phyloP scores from a whole-genome alignment of 2,888 invertebrate genomes.

The Saturnia pavonia region DNA sequence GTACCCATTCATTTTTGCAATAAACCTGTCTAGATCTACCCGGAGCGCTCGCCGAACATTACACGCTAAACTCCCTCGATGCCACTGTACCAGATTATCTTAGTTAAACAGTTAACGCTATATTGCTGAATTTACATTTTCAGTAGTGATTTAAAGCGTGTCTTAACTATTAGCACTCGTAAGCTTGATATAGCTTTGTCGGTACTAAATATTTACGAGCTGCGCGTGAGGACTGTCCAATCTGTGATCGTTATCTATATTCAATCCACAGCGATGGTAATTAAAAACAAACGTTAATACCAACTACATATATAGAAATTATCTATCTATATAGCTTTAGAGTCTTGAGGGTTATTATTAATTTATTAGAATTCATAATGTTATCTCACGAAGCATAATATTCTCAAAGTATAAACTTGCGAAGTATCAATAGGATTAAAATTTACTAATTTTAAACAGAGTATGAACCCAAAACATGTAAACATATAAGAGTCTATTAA shows the following conservation, averaged over 20 bases:
- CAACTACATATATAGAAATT: background rate
- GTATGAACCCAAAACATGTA: background rate
- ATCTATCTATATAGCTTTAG: background rate
- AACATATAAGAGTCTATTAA: background rate
- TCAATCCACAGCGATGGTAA: background rate
- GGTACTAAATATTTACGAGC: slow-evolving; percentile 13
- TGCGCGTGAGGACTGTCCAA: slow-evolving; percentile 12
- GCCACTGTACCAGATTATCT: slow-evolving; percentile 55
- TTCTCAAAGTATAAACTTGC: background rate
- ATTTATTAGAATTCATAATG: background rate
- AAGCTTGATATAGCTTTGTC: slow-evolving; percentile 18
- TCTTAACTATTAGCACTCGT: slow-evolving; percentile 18
- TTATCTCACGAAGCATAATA: background rate
- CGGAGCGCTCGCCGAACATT: slow-evolving; percentile 35
- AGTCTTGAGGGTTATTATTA: background rate
- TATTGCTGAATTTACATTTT: slow-evolving; percentile 28
- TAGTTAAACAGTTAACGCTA: slow-evolving; percentile 38
- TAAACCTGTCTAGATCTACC: slow-evolving; percentile 59
- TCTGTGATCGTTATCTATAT: slow-evolving; percentile 10
- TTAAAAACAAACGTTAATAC: background rate
- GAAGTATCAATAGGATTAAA: background rate
- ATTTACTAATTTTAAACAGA: background rate
- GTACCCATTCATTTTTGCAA: slow-evolving; percentile 75
- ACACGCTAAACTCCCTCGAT: slow-evolving; percentile 47
- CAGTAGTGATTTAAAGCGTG: slow-evolving; percentile 26